Percentiles rank a stretch among this genome's conserved stretches.
Evolutionary conservation across 2,113 vertebrate species (phyloP).

Genomic region (Phaetusa simplex): DNA sequence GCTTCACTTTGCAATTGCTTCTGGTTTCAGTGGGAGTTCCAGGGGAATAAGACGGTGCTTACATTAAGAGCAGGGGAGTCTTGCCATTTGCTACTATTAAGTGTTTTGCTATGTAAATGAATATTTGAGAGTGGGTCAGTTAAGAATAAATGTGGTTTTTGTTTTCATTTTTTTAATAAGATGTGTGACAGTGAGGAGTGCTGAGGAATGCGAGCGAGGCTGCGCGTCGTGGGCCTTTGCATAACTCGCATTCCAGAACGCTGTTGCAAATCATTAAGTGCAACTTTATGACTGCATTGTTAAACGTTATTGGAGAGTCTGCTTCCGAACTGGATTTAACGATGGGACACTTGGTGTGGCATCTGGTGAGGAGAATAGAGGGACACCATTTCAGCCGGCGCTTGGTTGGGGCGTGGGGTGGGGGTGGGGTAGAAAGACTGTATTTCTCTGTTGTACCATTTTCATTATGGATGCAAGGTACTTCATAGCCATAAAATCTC

Average conservation of each 20-base stretch:
- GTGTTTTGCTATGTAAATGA: background rate
- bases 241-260: background rate
- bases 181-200: background rate
- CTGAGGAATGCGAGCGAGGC: background rate
- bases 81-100: background rate
- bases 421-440: background rate
- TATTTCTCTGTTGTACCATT: background rate
- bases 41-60: background rate
- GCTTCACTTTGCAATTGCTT: background rate
- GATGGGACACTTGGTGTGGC: accelerated
- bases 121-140: background rate
- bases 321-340: background rate
- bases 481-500: background rate
- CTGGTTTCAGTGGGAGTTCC: background rate
- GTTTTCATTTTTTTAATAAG: background rate
- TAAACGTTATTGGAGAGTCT: background rate
- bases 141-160: background rate
- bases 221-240: background rate
- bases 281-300: background rate
- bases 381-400: background rate
- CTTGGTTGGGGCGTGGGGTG: background rate
- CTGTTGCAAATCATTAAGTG: background rate
- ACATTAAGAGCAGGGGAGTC: background rate
- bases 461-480: background rate
- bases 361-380: background rate